Evolutionary conservation across 2,113 vertebrate species (phyloP), one percentile per base, ranked within the genome.

Genomic region (Hyla sarda): DNA sequence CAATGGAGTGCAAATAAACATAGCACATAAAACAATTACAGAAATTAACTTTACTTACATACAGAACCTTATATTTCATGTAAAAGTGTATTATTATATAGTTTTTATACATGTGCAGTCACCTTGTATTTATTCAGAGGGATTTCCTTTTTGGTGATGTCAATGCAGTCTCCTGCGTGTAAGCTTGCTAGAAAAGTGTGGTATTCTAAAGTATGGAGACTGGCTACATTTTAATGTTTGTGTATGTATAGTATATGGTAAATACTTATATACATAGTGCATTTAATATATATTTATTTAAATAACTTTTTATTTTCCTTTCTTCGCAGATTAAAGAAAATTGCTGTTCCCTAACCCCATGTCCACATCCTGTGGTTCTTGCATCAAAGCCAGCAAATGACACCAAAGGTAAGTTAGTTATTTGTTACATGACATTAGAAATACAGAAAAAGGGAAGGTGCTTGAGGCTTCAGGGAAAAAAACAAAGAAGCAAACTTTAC

Each of bases 271-370:
- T 56, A 56, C 17, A 21, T 56, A 21, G 34, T 69, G 14, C 34
- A 2, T 32, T 0, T 32, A 1, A 32, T 16, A n/a, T n/a, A n/a
- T n/a, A n/a, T 14, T 2, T 72, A 1, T 73, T 47, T 71, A 71
- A 71, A 6, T 21, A 11, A 2, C 19, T 37, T 37, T 71, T 17
- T 47, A 9, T 73, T 73, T 65, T 16, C 1, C 7, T 14, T 12
- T 73, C 4, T 30, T 92, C 2, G 11, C 90, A 96, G 95, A 96
- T 96, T 78, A 92, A 88, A 0, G 95, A 92, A 58, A 94, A 87
- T 74, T 95, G 95, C 95, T 95, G 93, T 56, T 58, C 94, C 0
- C 84, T 93, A 76, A 92, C 94, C 78, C 92, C 93, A 0, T 91
- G 93, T 78, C 80, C 93, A 0, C 78, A 89, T 52, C 67, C 92